Percentiles rank a stretch among this genome's conserved stretches.
Evolutionary conservation across 2,888 invertebrate genomes (phyloP).

Genomic region (Cryptus armator): DNA sequence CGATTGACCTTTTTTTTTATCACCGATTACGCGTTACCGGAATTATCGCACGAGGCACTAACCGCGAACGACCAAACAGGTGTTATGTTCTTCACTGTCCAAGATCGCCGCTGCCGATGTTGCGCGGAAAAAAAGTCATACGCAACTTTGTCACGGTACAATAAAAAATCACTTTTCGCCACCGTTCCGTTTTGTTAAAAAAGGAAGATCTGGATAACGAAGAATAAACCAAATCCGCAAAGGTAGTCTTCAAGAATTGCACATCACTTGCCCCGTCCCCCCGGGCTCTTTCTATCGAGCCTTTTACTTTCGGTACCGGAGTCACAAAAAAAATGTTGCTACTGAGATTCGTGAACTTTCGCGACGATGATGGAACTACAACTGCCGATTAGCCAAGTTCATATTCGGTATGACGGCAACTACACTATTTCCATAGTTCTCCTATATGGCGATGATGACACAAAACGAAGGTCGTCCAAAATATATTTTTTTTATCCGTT

Average conservation of each 20-base stretch:
- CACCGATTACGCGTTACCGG: no score
- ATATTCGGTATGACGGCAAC: not conserved
- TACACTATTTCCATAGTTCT: not conserved
- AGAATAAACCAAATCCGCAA: not conserved
- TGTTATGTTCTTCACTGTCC: no score
- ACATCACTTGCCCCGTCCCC: slow-evolving; percentile 33
- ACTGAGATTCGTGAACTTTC: not conserved
- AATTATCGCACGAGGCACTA: no score
- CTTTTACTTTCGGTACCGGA: not conserved
- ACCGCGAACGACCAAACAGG: no score
- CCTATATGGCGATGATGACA: not conserved
- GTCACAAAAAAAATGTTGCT: not conserved
- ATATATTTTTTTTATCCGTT: no score
- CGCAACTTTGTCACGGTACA: slow-evolving; percentile 38
- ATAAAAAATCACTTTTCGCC: slow-evolving; percentile 17
- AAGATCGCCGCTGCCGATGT: not conserved
- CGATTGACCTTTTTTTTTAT: not conserved
- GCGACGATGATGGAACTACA: not conserved
- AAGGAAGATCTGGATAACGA: not conserved
- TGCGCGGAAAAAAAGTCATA: slow-evolving; percentile 12
- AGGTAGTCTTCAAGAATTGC: slow-evolving; percentile 15
- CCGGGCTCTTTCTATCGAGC: not conserved
- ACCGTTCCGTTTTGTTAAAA: not conserved
- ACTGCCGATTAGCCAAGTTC: not conserved
- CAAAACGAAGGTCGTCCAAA: not conserved